These are phyloP conservation scores for Drosophila putrida DNA, from an alignment of 2,888 invertebrate genomes.

Conservation along the genomic window DNA sequence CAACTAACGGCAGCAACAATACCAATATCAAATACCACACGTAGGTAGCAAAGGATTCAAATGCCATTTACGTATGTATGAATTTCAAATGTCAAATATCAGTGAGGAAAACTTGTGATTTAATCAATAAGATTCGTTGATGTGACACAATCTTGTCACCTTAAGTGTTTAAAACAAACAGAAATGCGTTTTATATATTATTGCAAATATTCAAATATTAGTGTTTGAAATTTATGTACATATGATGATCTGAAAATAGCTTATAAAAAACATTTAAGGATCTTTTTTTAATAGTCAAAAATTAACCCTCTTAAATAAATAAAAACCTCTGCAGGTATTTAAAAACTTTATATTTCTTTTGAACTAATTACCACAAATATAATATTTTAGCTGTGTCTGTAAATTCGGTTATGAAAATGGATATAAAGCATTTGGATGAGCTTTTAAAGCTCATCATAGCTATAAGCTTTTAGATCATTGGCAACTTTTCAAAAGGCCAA, in stretches of 20 bases:
- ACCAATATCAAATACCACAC: constrained; percentile 12
- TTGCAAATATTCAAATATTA: no score
- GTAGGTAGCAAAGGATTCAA: constrained; percentile 3
- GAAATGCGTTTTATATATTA: neutral
- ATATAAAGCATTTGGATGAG: neutral
- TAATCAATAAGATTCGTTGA: neutral
- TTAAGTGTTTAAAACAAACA: neutral
- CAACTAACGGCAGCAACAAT: constrained; percentile 27
- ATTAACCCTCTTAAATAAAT: no score
- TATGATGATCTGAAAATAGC: no score
- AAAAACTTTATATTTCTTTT: neutral
- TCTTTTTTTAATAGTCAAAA: no score
- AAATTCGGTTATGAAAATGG: constrained; percentile 14
- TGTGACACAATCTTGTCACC: neutral
- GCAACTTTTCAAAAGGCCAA: neutral
- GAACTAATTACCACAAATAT: neutral
- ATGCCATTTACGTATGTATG: constrained; percentile 7
- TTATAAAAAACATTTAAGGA: no score
- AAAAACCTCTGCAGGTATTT: no score
- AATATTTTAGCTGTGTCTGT: constrained; percentile 20
- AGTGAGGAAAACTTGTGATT: constrained; percentile 14
- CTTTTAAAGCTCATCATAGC: no score
- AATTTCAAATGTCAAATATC: constrained; percentile 21
- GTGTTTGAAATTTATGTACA: no score
- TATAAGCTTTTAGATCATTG: constrained; percentile 3